phyloP scores from a whole-genome alignment of 2,113 vertebrate genomes.

The Athene cunicularia region DNA sequence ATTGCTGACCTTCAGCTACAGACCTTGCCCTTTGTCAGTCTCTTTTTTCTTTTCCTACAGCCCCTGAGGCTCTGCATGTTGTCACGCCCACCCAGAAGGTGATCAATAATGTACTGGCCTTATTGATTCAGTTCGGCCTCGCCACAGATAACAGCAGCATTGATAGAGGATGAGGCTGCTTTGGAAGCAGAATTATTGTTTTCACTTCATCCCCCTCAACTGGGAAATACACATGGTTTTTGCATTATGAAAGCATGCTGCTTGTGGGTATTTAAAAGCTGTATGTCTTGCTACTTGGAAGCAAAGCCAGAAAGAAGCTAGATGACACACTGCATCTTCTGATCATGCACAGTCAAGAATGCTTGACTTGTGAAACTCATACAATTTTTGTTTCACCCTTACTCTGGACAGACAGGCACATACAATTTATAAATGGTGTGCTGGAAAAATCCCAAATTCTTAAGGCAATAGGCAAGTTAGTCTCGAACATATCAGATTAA shows the following conservation, averaged over 20 bases:
- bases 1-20: not conserved
- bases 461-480: conserved; percentile 1
- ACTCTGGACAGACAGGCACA: not conserved
- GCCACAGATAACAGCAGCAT: not conserved
- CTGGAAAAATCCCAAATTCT: conserved; percentile 30
- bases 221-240: not conserved
- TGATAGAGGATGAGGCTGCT: not conserved
- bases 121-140: not conserved
- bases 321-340: not conserved
- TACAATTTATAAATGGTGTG: not conserved
- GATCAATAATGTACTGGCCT: not conserved
- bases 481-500: not conserved
- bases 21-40: not conserved
- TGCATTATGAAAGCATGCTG: not conserved
- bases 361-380: not conserved
- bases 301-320: not conserved
- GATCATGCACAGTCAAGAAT: not conserved
- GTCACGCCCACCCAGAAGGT: not conserved
- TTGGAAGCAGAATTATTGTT: not conserved
- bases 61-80: not conserved
- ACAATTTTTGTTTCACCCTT: not conserved
- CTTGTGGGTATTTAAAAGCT: not conserved
- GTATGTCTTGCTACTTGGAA: not conserved
- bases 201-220: not conserved
- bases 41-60: not conserved